A percentile compares a stretch with the other conserved stretches of the same genome.
phyloP scores from a whole-genome alignment of 2,888 invertebrate genomes.

The Andrena bucephala region DNA sequence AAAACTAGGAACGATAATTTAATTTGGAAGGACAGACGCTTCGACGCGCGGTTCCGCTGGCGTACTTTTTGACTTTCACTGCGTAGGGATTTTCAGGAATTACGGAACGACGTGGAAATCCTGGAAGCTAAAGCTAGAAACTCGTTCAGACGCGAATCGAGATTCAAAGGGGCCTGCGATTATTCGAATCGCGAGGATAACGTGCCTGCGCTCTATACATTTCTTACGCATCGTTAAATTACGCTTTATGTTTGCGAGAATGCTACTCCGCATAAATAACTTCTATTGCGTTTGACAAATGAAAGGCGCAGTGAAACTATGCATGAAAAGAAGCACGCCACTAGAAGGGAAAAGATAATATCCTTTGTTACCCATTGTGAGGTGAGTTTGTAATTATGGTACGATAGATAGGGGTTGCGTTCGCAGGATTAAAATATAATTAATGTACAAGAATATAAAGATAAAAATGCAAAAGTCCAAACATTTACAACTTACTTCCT shows the following conservation, averaged over 20 bases:
- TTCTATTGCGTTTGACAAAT: not conserved
- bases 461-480: no score
- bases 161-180: slow-evolving; percentile 32
- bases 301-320: not conserved
- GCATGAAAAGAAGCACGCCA: not conserved
- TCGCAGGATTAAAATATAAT: no score
- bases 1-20: slow-evolving; percentile 30
- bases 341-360: not conserved
- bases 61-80: slow-evolving; percentile 34
- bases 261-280: not conserved
- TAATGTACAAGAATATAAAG: no score
- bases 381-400: no score
- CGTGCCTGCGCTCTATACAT: slow-evolving; percentile 8
- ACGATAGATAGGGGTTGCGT: no score
- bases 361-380: not conserved
- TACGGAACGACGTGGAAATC: slow-evolving; percentile 39
- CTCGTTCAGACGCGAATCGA: slow-evolving; percentile 24
- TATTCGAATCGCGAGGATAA: slow-evolving; percentile 18
- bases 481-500: no score
- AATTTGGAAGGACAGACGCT: slow-evolving; percentile 20
- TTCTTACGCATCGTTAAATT: slow-evolving; percentile 8
- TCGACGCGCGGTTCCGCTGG: not conserved
- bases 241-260: not conserved
- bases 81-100: slow-evolving; percentile 38
- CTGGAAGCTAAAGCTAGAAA: slow-evolving; percentile 32